Conservation (phyloP, 1,140 invertebrate genomes). For the Arion vulgaris region DNA sequence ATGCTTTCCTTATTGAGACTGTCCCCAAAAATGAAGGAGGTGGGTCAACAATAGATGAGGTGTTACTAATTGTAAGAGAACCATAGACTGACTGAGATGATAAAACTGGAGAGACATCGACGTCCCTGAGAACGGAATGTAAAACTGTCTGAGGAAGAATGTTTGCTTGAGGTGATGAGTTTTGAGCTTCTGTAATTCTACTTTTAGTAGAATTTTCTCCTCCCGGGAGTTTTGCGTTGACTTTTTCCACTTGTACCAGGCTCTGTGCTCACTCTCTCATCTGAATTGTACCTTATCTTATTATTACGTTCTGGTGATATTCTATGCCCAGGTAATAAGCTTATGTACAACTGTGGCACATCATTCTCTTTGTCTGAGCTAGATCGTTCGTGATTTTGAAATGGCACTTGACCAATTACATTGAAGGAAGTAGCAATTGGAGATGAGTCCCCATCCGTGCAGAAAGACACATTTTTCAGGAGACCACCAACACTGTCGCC, state of each 20-base stretch:
- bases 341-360: conserved; percentile 15
- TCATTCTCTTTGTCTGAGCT: conserved; percentile 67
- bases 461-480: conserved; percentile 57
- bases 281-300: background rate
- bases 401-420: conserved; percentile 40
- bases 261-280: background rate
- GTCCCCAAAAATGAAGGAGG: background rate
- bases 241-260: background rate
- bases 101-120: background rate
- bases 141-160: too few relatives aligned
- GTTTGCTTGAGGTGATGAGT: background rate
- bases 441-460: conserved; percentile 55
- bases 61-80: background rate
- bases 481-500: conserved; percentile 25
- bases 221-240: background rate
- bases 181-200: background rate
- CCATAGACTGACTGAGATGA: background rate
- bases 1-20: background rate
- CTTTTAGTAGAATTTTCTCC: background rate
- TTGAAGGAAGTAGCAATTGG: conserved; percentile 43
- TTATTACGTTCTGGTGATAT: background rate
- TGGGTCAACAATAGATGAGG: background rate
- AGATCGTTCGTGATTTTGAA: conserved; percentile 45
- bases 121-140: background rate
- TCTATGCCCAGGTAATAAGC: background rate